A percentile compares a stretch with the other conserved stretches of the same genome.
These are phyloP conservation scores for Aphrocallistes beatrix DNA, from an alignment of 37 sponge, comb jelly and placozoan species.

Conservation along the genomic window DNA sequence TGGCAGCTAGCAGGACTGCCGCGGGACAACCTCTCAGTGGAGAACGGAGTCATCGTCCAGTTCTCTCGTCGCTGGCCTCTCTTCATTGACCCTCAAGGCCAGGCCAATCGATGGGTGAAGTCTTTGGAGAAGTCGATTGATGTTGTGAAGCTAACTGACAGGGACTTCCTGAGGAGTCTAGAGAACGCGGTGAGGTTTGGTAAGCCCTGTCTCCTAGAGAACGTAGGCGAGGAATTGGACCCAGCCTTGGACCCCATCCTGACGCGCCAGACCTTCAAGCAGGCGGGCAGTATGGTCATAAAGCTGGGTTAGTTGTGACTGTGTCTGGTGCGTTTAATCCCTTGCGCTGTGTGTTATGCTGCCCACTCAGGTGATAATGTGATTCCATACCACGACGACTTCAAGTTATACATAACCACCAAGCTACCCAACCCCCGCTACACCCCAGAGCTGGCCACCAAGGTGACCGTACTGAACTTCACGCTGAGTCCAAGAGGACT, in stretches of 20 bases:
- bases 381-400: neutral
- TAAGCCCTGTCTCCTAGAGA: constrained; percentile 11
- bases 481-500: constrained; percentile 2
- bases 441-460: neutral
- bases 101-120: constrained; percentile 97
- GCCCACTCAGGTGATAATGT: neutral
- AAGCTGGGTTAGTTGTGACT: neutral
- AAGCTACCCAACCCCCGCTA: constrained; percentile 11
- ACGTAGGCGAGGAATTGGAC: constrained; percentile 18
- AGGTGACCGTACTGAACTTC: constrained; percentile 12
- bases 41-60: constrained; percentile 89
- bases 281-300: neutral
- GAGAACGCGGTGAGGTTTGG: constrained; percentile 19
- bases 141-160: constrained; percentile 19
- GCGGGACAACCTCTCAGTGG: constrained; percentile 78
- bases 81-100: constrained; percentile 95
- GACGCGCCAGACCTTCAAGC: neutral
- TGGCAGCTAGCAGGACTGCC: constrained; percentile 91
- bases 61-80: constrained; percentile 89
- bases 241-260: constrained; percentile 4
- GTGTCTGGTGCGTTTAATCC: neutral
- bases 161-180: neutral
- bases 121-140: constrained; percentile 53
- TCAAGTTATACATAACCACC: constrained; percentile 11
- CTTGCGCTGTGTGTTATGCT: neutral